phyloP scores from a whole-genome alignment of 2,113 vertebrate genomes.

The Neomonachus schauinslandi region DNA sequence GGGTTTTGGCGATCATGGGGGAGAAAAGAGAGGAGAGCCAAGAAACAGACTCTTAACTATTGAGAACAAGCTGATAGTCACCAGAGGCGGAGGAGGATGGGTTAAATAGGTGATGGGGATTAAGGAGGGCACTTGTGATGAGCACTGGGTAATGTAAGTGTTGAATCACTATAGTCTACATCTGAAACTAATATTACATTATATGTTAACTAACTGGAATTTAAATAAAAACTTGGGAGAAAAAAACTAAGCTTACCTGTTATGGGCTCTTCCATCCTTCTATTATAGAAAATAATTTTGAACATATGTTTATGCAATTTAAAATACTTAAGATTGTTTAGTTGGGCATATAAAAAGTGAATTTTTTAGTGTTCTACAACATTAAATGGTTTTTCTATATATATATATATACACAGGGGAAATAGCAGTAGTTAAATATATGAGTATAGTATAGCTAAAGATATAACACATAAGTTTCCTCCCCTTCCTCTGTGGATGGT shows the following conservation, averaged over 20 bases:
- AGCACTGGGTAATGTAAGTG: not conserved
- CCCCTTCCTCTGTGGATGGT: not conserved
- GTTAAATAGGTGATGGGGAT: not conserved
- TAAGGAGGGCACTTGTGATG: not conserved
- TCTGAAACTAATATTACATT: not conserved
- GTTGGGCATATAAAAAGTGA: not conserved
- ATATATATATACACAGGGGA: not conserved
- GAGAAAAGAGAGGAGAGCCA: not conserved
- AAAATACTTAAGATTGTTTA: constrained; percentile 30
- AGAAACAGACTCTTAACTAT: not conserved
- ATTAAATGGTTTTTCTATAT: not conserved
- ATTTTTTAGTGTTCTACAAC: not conserved
- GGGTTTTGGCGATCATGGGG: not conserved
- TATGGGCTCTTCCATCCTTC: not conserved
- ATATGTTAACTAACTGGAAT: not conserved
- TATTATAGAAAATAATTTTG: constrained; percentile 34
- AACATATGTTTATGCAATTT: not conserved
- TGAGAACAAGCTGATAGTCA: not conserved
- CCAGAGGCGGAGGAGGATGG: not conserved
- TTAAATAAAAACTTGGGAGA: not conserved
- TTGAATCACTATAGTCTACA: not conserved
- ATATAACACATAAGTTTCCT: not conserved
- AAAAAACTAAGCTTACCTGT: not conserved
- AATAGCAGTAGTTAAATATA: not conserved
- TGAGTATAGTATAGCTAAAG: not conserved